These are phyloP conservation scores for Teleogryllus oceanicus DNA, from an alignment of 2,888 invertebrate species.

Conservation along the genomic window DNA sequence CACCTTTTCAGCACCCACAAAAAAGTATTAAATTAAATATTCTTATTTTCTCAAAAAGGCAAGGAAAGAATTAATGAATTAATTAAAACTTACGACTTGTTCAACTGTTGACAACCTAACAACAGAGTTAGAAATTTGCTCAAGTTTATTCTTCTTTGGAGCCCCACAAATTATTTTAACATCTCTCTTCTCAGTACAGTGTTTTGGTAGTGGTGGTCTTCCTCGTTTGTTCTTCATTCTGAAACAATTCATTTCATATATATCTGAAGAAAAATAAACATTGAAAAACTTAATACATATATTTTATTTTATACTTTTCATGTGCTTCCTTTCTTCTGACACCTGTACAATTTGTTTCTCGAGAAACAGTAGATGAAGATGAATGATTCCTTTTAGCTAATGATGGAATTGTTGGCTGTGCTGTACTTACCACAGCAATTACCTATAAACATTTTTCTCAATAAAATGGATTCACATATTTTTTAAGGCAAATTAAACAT, in stretches of 20 bases:
- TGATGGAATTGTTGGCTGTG: constrained; percentile 50
- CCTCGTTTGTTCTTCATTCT: constrained; percentile 23
- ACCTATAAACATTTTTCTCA: constrained; percentile 41
- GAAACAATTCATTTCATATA: neutral
- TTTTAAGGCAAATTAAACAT: neutral
- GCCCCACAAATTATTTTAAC: neutral
- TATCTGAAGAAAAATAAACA: no score
- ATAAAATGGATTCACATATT: neutral
- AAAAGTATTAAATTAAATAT: neutral
- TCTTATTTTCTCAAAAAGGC: neutral
- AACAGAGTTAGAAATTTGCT: constrained; percentile 37
- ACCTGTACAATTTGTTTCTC: constrained; percentile 4
- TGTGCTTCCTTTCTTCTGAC: constrained; percentile 18
- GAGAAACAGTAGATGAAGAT: neutral
- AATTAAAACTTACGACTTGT: constrained; percentile 52
- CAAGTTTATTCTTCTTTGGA: constrained; percentile 19
- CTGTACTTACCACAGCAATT: constrained; percentile 54
- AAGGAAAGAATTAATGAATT: neutral
- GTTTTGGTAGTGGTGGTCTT: constrained; percentile 2
- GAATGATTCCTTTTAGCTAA: neutral
- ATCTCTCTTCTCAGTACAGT: neutral
- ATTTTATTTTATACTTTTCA: neutral
- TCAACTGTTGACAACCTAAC: constrained; percentile 58
- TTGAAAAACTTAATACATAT: neutral
- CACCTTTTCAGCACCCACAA: constrained; percentile 22